A percentile compares a stretch with the other conserved stretches of the same genome.
phyloP scores from a whole-genome alignment of 2,888 invertebrate species.

The Melanostoma scalare region DNA sequence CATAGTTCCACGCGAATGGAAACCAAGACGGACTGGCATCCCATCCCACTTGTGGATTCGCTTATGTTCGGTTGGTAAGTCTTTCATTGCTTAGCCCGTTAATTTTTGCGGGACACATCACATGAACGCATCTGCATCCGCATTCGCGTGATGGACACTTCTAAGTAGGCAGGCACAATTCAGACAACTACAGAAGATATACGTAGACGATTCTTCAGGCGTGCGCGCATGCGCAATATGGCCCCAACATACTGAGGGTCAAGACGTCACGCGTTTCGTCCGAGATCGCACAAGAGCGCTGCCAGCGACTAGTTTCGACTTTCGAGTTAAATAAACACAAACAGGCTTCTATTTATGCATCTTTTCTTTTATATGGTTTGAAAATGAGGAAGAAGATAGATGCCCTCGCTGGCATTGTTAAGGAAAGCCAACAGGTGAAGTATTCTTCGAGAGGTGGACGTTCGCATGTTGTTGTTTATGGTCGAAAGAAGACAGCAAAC shows the following conservation, averaged over 20 bases:
- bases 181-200: slow-evolving; percentile 15
- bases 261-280: slow-evolving; percentile 66
- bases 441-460: slow-evolving; percentile 36
- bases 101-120: slow-evolving; percentile 70
- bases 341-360: slow-evolving; percentile 56
- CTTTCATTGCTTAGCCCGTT: slow-evolving; percentile 51
- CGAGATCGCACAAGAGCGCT: slow-evolving; percentile 16
- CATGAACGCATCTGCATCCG: slow-evolving; percentile 71
- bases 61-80: slow-evolving; percentile 8
- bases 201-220: slow-evolving; percentile 29
- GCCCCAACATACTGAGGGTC: slow-evolving; percentile 62
- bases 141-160: slow-evolving; percentile 72
- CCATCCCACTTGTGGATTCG: slow-evolving; percentile 52
- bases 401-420: slow-evolving; percentile 34
- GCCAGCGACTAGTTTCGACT: background rate
- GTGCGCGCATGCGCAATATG: slow-evolving; percentile 58
- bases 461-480: slow-evolving; percentile 47
- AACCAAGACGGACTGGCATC: slow-evolving; percentile 30
- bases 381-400: slow-evolving; percentile 64
- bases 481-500: slow-evolving; percentile 29
- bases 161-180: slow-evolving; percentile 64
- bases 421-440: slow-evolving; percentile 58
- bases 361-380: slow-evolving; percentile 21
- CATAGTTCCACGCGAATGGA: slow-evolving; percentile 39
- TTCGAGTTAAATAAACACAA: slow-evolving; percentile 53